Base-by-base conservation (phyloP, 1,140 invertebrate species). In the Ceratina japonica region DNA sequence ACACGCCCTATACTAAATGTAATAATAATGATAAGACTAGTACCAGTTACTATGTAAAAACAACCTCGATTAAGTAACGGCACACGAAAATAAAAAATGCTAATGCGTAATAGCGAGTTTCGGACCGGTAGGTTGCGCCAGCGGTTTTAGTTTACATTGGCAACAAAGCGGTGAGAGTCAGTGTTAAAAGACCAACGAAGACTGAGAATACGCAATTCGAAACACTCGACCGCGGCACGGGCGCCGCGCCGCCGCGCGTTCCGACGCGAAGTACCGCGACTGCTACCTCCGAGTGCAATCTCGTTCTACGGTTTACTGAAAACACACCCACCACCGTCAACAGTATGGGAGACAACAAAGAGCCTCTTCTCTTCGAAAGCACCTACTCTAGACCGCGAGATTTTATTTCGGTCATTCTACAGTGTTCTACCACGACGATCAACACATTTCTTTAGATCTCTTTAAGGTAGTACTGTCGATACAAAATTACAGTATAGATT, bases 101-200 rank as follows among this genome's bases (percentile, higher is more conserved):
- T 56, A 56, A n/a, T n/a, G n/a, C n/a, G n/a, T n/a, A n/a, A 56
- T 7, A 5, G 54, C 54, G 54, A 56, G 12, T n/a, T n/a, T 18
- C 12, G 3, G 10, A 22, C 8, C 22, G 58, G 20, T 12, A 12
- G n/a, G 49, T 22, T 56, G 27, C 20, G 20, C 13, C 8, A 22
- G 71, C 10, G 12, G 13, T 52, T 61, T 69, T 58, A 52, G 64
- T 52, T 49, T 59, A 49, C 3, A 18, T 3, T 18, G n/a, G 54
- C 18, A 59, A 59, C 54, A 24, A 68, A 64, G 22, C 22, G 54
- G 22, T 1, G 56, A 20, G 22, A 49, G 66, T 59, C 56, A 70
- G 44, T 62, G 65, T 77, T 70, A 62, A 71, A 70, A 70, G 66
- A 70, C n/a, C 75, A 61, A 62, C 66, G 66, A 15, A 51, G 56